Conservation (phyloP, 2,797 vertebrate species). For the Parotocinclus haroldoi region DNA sequence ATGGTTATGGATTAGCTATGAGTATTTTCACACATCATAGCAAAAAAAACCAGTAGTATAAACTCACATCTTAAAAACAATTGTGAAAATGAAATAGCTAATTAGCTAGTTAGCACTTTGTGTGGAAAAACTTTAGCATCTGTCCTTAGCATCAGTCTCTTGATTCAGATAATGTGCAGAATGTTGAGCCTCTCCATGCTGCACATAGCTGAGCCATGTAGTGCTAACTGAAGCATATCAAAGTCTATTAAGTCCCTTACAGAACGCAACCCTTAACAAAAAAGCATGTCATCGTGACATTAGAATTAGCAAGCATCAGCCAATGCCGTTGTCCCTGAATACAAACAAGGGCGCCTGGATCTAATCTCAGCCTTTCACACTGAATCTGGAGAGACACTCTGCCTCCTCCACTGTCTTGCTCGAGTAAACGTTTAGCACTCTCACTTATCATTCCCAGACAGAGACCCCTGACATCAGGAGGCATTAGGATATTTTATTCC, state of each 20-base stretch:
- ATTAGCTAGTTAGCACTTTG: too few species aligned
- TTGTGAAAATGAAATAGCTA: too few species aligned
- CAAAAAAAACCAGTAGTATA: too few species aligned
- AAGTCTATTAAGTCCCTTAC: constrained; percentile 51
- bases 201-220: constrained; percentile 24
- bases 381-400: constrained; percentile 27
- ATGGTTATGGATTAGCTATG: too few species aligned
- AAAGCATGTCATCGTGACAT: constrained; percentile 52
- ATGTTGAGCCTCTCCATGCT: constrained; percentile 6
- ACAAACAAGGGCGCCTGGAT: constrained; percentile 58
- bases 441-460: constrained; percentile 44
- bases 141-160: too few species aligned
- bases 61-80: too few species aligned
- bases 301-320: constrained; percentile 50
- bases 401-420: constrained; percentile 45
- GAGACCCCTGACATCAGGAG: constrained; percentile 44
- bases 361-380: constrained; percentile 61
- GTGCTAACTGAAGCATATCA: constrained; percentile 43
- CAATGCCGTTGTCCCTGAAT: constrained; percentile 53
- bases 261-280: constrained; percentile 35
- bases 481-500: constrained; percentile 56
- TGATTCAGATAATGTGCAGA: too few species aligned
- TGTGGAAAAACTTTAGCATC: too few species aligned
- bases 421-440: constrained; percentile 49
- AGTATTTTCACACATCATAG: too few species aligned